Evolutionary conservation across 2,113 vertebrate genomes (phyloP).

Genomic region (Diglossa brunneiventris): DNA sequence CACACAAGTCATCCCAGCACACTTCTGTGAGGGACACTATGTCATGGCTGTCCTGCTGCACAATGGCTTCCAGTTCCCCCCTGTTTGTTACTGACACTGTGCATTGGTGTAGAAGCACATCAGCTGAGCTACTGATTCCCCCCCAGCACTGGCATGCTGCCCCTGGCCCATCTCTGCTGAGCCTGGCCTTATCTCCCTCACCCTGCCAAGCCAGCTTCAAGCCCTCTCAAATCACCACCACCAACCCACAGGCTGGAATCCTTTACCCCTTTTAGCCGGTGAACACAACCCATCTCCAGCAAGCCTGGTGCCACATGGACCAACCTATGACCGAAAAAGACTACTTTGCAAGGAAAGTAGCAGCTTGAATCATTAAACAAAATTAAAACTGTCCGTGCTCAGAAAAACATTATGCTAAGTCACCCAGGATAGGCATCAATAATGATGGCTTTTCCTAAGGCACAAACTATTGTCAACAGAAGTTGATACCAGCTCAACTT

Average conservation of each 20-base stretch:
- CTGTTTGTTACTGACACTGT: background rate
- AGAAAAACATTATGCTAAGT: background rate
- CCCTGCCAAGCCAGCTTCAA: background rate
- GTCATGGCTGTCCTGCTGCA: background rate
- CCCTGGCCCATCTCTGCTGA: background rate
- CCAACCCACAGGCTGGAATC: background rate
- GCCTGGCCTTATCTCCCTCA: background rate
- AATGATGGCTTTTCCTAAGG: background rate
- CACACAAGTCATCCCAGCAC: background rate
- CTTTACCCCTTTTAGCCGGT: background rate
- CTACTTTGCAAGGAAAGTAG: background rate
- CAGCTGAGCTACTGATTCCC: background rate
- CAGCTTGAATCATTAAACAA: background rate
- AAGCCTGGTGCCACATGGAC: background rate
- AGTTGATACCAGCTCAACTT: background rate
- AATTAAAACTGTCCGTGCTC: background rate
- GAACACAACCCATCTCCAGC: background rate
- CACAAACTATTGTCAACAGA: background rate
- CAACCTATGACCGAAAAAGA: background rate
- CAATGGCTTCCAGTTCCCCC: background rate
- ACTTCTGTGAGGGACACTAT: background rate
- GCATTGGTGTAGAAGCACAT: background rate
- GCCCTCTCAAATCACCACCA: background rate
- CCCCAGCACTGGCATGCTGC: background rate
- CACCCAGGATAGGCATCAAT: background rate